A percentile compares a stretch with the other conserved stretches of the same genome.
Evolutionary conservation across 2,888 invertebrate genomes (phyloP).

Genomic region (Loripinus fragilis): DNA sequence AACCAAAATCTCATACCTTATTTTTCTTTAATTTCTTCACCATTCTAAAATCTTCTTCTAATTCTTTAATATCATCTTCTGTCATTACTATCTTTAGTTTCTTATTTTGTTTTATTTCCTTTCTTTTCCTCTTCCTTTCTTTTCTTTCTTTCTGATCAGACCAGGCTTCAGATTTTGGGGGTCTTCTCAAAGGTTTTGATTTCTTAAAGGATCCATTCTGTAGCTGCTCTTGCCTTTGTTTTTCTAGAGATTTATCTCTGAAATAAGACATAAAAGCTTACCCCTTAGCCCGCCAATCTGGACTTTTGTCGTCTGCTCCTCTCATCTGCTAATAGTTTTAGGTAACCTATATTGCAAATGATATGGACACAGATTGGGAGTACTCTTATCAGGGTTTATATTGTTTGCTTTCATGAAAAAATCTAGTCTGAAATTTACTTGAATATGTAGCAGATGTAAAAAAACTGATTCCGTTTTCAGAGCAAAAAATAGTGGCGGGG

Average conservation of each 20-base stretch:
- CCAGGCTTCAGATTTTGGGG: slow-evolving; percentile 83
- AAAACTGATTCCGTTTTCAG: too few relatives aligned
- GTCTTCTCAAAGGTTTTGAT: slow-evolving; percentile 52
- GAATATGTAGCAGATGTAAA: too few relatives aligned
- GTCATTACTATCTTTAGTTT: slow-evolving; percentile 85
- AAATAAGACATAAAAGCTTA: too few relatives aligned
- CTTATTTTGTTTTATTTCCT: slow-evolving; percentile 76
- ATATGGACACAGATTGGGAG: too few relatives aligned
- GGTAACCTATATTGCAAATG: too few relatives aligned
- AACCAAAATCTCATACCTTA: slow-evolving; percentile 85
- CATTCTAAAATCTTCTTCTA: slow-evolving; percentile 88
- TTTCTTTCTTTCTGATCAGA: slow-evolving; percentile 89
- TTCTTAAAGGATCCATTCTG: slow-evolving; percentile 86
- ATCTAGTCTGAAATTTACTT: too few relatives aligned
- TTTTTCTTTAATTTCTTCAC: slow-evolving; percentile 94
- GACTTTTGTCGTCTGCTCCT: too few relatives aligned
- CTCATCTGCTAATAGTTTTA: too few relatives aligned
- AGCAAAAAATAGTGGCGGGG: too few relatives aligned
- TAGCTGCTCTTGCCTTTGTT: slow-evolving; percentile 89
- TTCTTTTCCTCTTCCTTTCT: slow-evolving; percentile 86
- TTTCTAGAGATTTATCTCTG: slow-evolving; percentile 90
- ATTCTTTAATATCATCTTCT: slow-evolving; percentile 81
- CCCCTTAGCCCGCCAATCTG: too few relatives aligned
- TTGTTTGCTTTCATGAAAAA: too few relatives aligned
- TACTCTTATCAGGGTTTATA: too few relatives aligned